Evolutionary conservation across 2,113 vertebrate genomes (phyloP), one percentile per base, ranked within the genome.

Genomic region (Xiphias gladius): DNA sequence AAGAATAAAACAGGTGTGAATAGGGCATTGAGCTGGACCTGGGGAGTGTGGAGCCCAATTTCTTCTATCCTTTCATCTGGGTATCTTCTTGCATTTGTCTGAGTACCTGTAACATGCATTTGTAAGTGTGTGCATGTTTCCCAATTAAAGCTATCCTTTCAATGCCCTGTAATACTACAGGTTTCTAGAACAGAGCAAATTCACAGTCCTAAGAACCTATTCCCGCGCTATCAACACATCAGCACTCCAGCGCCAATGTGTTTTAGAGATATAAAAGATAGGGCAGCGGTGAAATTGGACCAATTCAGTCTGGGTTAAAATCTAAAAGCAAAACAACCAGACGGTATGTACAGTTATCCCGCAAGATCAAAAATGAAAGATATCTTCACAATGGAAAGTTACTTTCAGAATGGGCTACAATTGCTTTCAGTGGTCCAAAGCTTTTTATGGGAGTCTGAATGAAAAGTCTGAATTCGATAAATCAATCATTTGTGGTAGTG

Each of bases 131-230:
- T 5, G 72, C 16, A 19, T 63, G 89, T 52, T 32, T 43, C 73
- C 81, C 81, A 77, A 85, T 90, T 86, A 86, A 61, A 79, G 80
- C 65, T 0, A 32, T 72, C 70, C 74, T 86, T 91, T 87, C 71
- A 88, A 11, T 50, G 59, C 24, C 62, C 63, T 32, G 13, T 66
- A 85, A 86, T 78, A 73, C 43, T 55, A 59, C 52, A 77, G 63
- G 76, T 64, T 79, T 48, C 63, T 57, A 16, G 61, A 76, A 58
- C 69, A 83, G 22, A 80, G 48, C 63, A 80, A 46, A 50, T 88
- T 89, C 89, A 78, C 55, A 79, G 73, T 26, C 58, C 37, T 43
- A 66, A 71, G 68, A 80, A 78, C 39, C 77, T 65, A 50, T 84
- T 82, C 30, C 79, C n/a, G 20, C 71, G 50, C 58, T 59, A 90